phyloP scores from a whole-genome alignment of 2,113 vertebrate species.

The Gavialis gangeticus region DNA sequence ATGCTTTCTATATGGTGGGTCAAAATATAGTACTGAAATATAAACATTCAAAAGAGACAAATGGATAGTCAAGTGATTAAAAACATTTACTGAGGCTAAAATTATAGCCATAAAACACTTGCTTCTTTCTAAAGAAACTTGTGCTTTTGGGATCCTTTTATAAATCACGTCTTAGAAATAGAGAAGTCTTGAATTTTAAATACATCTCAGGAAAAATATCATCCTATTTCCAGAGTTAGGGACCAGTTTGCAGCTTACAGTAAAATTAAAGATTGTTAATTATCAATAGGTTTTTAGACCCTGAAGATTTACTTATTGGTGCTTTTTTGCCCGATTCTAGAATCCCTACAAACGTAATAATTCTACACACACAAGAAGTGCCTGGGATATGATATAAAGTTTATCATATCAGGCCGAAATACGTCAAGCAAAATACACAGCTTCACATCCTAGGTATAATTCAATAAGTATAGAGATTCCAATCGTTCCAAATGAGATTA shows the following conservation, averaged over 20 bases:
- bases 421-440: not conserved
- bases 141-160: no score
- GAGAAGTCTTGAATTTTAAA: not conserved
- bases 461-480: not conserved
- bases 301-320: not conserved
- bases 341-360: not conserved
- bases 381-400: not conserved
- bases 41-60: not conserved
- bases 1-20: not conserved
- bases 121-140: no score
- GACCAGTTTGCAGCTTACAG: not conserved
- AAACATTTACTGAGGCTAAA: not conserved
- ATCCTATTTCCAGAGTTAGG: not conserved
- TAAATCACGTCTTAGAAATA: no score
- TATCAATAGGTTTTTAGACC: not conserved
- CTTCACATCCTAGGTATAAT: not conserved
- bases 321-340: not conserved
- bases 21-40: not conserved
- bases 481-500: not conserved
- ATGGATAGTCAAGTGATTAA: not conserved
- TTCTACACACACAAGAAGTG: not conserved
- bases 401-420: accelerated
- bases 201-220: not conserved
- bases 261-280: not conserved
- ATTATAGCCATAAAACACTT: no score